Evolutionary conservation across 2,888 invertebrate species (phyloP).

Genomic region (Pteria penguin): DNA sequence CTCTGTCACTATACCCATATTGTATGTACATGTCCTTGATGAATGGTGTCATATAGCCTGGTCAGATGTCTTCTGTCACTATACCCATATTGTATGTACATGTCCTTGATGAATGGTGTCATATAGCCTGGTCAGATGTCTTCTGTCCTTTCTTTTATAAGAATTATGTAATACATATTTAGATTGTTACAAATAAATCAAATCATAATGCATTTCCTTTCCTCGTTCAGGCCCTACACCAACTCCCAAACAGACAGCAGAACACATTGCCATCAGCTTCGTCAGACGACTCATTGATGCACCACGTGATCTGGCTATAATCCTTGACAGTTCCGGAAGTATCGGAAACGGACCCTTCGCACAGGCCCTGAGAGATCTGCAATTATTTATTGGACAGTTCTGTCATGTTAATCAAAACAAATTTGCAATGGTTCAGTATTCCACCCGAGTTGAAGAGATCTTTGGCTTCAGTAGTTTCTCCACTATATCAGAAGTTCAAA

Average conservation of each 20-base stretch:
- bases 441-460: not conserved
- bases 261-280: slow-evolving; percentile 20
- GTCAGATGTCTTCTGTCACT: too few relatives aligned
- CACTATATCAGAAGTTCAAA: not conserved
- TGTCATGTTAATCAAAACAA: not conserved
- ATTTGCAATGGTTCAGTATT: slow-evolving; percentile 18
- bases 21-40: too few relatives aligned
- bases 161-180: too few relatives aligned
- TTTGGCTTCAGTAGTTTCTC: not conserved
- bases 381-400: not conserved
- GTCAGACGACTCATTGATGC: slow-evolving; percentile 10
- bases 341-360: slow-evolving; percentile 18
- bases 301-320: slow-evolving; percentile 1
- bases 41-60: too few relatives aligned
- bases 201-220: not conserved
- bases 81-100: too few relatives aligned
- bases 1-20: too few relatives aligned
- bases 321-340: slow-evolving; percentile 25
- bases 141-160: too few relatives aligned
- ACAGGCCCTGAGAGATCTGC: not conserved
- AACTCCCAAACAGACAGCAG: slow-evolving; percentile 21
- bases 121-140: too few relatives aligned
- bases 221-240: slow-evolving; percentile 11
- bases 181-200: too few relatives aligned
- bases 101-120: too few relatives aligned